Evolutionary conservation across 1,140 invertebrate species (phyloP).

Genomic region (Homalodisca vitripennis): DNA sequence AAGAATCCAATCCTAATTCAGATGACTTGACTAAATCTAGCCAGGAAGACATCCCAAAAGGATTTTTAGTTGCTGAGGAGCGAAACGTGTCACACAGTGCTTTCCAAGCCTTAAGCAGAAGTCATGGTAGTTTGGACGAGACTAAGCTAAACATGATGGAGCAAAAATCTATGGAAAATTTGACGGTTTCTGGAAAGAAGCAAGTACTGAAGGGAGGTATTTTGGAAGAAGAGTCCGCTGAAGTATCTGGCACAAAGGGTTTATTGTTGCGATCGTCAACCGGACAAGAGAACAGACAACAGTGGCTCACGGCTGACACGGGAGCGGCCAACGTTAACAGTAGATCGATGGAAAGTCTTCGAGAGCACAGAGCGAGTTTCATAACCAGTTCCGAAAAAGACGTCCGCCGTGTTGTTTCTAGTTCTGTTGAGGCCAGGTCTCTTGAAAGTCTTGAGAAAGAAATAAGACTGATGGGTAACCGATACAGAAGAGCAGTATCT

Average conservation of each 20-base stretch:
- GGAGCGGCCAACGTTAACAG: conserved; percentile 54
- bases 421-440: conserved; percentile 49
- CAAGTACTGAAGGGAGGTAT: neutral
- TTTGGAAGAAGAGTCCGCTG: conserved; percentile 11
- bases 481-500: conserved; percentile 56
- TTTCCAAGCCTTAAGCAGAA: conserved; percentile 22
- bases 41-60: conserved; percentile 22
- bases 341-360: conserved; percentile 64
- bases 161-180: conserved; percentile 23
- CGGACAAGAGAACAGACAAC: conserved; percentile 44
- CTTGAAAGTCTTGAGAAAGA: conserved; percentile 57
- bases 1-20: conserved; percentile 15
- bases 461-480: conserved; percentile 51
- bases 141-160: conserved; percentile 10
- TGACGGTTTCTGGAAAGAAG: conserved; percentile 20
- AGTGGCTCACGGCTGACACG: conserved; percentile 54
- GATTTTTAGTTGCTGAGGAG: conserved; percentile 9
- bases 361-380: conserved; percentile 51
- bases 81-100: conserved; percentile 13
- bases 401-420: conserved; percentile 55
- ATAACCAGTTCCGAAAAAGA: conserved; percentile 63
- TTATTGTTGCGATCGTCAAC: neutral
- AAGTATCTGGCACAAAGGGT: conserved; percentile 10
- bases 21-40: conserved; percentile 26
- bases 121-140: conserved; percentile 26